A percentile compares a stretch with the other conserved stretches of the same genome.
Conservation (phyloP, 2,113 vertebrate species). For the Prolemur simus region DNA sequence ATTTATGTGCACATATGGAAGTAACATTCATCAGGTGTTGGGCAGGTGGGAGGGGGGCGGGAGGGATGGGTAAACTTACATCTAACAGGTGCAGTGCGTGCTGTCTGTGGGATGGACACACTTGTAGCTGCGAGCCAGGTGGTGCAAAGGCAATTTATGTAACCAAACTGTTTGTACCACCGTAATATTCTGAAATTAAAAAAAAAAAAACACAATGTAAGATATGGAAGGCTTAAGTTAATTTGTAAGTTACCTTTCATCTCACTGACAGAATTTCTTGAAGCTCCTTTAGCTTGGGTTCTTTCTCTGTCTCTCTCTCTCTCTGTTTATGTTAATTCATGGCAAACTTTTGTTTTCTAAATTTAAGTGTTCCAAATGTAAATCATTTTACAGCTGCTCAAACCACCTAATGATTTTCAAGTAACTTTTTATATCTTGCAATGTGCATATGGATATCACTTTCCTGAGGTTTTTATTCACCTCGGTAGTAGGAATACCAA, state of each 20-base stretch:
- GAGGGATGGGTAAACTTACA: too few relatives aligned
- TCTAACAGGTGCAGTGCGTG: too few relatives aligned
- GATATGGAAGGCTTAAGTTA: not conserved
- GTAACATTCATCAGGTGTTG: too few relatives aligned
- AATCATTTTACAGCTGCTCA: not conserved
- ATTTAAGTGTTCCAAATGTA: not conserved
- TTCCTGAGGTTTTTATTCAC: not conserved
- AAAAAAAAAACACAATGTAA: not conserved
- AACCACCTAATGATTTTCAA: not conserved
- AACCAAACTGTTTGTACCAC: too few relatives aligned
- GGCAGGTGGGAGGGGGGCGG: too few relatives aligned
- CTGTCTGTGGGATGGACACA: too few relatives aligned
- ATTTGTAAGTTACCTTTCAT: not conserved
- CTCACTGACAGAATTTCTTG: not conserved
- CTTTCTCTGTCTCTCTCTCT: not conserved
- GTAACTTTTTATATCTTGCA: not conserved
- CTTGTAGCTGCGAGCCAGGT: too few relatives aligned
- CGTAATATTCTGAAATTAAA: too few relatives aligned
- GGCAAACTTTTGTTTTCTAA: constrained; percentile 32
- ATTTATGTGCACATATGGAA: too few relatives aligned
- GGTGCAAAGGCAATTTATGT: too few relatives aligned
- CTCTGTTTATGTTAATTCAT: not conserved
- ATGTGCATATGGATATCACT: not conserved
- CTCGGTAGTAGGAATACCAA: not conserved
- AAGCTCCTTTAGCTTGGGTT: not conserved